Base-by-base conservation (phyloP, 2,797 vertebrate genomes). In the Myotis daubentonii region DNA sequence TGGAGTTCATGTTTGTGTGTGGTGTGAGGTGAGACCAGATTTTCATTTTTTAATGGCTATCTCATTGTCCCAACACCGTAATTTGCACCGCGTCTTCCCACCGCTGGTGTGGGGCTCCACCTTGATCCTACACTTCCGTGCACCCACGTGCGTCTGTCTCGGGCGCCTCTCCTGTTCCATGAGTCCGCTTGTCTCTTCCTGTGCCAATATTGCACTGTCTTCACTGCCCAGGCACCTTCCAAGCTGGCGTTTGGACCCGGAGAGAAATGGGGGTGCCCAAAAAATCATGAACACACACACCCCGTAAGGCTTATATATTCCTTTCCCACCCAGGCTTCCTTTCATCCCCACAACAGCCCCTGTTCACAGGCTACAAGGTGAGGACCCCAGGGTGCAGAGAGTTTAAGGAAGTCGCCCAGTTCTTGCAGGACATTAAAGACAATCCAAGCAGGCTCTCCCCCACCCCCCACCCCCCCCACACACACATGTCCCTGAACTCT, bases 401-500 rank as follows among this genome's bases (percentile, higher is more conserved):
- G 13, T 28, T 85, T 60, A 66, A 19, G 38, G 30, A n/a, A 57
- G 72, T 84, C 28, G 8, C 72, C 36, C 49, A 51, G 23, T 36
- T 85, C 57, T 78, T 62, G 36, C 55, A 62, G 41, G 25, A 44
- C 0, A 0, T 38, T 62, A 44, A 60, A 53, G 22, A n/a, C 33
- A 22, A 10, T 38, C 62, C 38, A 23, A 16, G 57, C 17, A 72
- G 49, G 25, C 49, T 44, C 41, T 36, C 10, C 65, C 36, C 57
- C 53, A 41, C 41, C 41, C 41, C 41, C 8, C 41, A 38, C 4
- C 38, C 41, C 8, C 41, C 8, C 41, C 8, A n/a, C n/a, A n/a
- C 41, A 44, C 36, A 17, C 30, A 1, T 0, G 4, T 16, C 53
- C 81, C 74, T 5, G 9, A 62, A 17, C 1, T 0, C 17, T 0